These are phyloP conservation scores for Gallinago jamesoni DNA, from an alignment of 2,113 vertebrate genomes.

Conservation along the genomic window DNA sequence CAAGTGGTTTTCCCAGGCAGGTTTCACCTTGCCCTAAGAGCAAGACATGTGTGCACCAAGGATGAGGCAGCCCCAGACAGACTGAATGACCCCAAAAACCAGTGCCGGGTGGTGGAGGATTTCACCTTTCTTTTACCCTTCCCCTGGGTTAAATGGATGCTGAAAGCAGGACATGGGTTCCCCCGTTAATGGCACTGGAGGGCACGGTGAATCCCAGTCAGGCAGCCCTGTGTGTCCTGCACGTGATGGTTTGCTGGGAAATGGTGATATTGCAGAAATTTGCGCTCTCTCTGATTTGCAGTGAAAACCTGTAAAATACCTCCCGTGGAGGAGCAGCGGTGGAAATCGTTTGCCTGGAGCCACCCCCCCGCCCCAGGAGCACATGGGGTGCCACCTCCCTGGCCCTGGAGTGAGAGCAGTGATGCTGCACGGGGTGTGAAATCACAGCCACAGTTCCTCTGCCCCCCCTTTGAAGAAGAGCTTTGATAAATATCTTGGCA, in stretches of 20 bases:
- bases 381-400: neutral
- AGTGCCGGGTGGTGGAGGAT: neutral
- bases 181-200: neutral
- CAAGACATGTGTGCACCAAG: accelerated
- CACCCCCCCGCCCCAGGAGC: neutral
- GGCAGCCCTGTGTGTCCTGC: too few relatives aligned
- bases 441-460: neutral
- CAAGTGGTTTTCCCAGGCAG: neutral
- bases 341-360: neutral
- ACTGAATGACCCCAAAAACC: neutral
- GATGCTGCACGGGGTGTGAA: neutral
- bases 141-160: neutral
- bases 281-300: neutral
- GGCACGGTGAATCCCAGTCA: neutral
- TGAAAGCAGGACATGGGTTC: neutral
- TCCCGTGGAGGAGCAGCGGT: neutral
- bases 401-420: neutral
- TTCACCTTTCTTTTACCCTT: too few relatives aligned
- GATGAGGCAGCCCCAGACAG: neutral
- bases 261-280: neutral
- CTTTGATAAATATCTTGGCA: neutral
- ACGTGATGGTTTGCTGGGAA: neutral
- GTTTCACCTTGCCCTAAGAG: neutral
- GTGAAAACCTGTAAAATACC: neutral
- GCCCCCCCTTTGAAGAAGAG: neutral